A percentile compares a stretch with the other conserved stretches of the same genome.
phyloP scores from a whole-genome alignment of 2,797 vertebrate genomes.

The Ataeniobius toweri region DNA sequence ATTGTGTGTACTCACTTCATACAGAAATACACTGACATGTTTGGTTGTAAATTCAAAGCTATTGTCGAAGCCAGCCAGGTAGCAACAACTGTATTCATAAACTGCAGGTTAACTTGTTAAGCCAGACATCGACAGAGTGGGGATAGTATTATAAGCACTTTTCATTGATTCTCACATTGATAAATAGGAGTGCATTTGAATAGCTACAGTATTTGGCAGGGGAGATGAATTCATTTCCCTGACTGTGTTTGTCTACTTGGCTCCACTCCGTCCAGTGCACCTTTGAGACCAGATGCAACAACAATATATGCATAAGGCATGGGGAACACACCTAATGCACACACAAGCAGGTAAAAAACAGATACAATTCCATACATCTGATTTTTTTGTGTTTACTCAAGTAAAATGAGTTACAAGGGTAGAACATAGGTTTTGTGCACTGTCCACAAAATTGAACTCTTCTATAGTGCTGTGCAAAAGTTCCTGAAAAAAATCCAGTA shows the following conservation, averaged over 20 bases:
- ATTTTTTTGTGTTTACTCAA: background rate
- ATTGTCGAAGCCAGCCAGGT: slow-evolving; percentile 60
- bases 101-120: slow-evolving; percentile 62
- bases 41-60: slow-evolving; percentile 49
- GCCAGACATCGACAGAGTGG: slow-evolving; percentile 37
- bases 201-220: slow-evolving; percentile 39
- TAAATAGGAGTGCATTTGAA: slow-evolving; percentile 49
- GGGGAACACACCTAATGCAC: background rate
- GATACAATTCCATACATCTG: background rate
- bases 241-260: slow-evolving; percentile 12
- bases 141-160: slow-evolving; percentile 32
- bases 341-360: background rate
- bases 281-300: slow-evolving; percentile 61
- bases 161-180: slow-evolving; percentile 44
- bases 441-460: background rate
- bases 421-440: background rate
- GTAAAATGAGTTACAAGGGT: background rate
- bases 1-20: slow-evolving; percentile 71
- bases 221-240: slow-evolving; percentile 30
- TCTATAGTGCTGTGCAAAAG: background rate
- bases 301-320: slow-evolving; percentile 60
- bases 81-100: slow-evolving; percentile 61
- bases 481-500: too few species aligned
- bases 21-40: slow-evolving; percentile 64
- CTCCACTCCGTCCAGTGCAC: slow-evolving; percentile 4